Evolutionary conservation across 2,113 vertebrate genomes (phyloP).

Genomic region (Trinectes maculatus): DNA sequence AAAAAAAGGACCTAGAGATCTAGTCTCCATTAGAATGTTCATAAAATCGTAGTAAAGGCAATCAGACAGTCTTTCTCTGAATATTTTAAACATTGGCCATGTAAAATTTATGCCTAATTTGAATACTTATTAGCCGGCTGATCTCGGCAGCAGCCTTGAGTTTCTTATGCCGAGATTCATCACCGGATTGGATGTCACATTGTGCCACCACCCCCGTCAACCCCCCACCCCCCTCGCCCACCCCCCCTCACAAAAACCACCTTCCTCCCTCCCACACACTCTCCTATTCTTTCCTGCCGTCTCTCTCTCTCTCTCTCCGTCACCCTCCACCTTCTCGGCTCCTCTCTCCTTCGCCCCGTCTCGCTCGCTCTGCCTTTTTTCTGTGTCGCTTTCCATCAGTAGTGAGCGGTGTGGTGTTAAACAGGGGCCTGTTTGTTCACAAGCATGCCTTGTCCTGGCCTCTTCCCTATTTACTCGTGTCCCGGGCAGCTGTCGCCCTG

Average conservation of each 20-base stretch:
- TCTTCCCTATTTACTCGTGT: slow-evolving; percentile 84
- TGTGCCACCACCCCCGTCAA: slow-evolving; percentile 61
- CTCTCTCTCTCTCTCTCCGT: slow-evolving; percentile 60
- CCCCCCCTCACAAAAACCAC: slow-evolving; percentile 11
- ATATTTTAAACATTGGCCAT: slow-evolving; percentile 99
- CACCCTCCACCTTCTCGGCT: slow-evolving; percentile 19
- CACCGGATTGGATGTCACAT: slow-evolving; percentile 82
- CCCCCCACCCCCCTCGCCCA: not conserved
- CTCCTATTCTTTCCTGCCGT: slow-evolving; percentile 54
- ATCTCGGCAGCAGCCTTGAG: slow-evolving; percentile 94
- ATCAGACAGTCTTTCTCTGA: slow-evolving; percentile 96
- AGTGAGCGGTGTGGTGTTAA: slow-evolving; percentile 69
- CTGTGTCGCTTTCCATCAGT: slow-evolving; percentile 74
- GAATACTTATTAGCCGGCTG: slow-evolving; percentile 98
- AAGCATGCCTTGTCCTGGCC: slow-evolving; percentile 84
- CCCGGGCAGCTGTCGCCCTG: slow-evolving; percentile 80
- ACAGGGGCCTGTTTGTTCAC: slow-evolving; percentile 86
- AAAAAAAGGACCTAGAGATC: slow-evolving; percentile 37
- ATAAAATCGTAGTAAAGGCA: slow-evolving; percentile 93
- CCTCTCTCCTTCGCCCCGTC: slow-evolving; percentile 1
- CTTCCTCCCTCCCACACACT: slow-evolving; percentile 46
- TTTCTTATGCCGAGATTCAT: slow-evolving; percentile 92
- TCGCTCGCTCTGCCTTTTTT: slow-evolving; percentile 47
- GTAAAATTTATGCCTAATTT: slow-evolving; percentile 99
- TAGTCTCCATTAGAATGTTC: slow-evolving; percentile 90